These are phyloP conservation scores for Chiloscyllium plagiosum DNA, from an alignment of 2,113 vertebrate species.

Conservation along the genomic window DNA sequence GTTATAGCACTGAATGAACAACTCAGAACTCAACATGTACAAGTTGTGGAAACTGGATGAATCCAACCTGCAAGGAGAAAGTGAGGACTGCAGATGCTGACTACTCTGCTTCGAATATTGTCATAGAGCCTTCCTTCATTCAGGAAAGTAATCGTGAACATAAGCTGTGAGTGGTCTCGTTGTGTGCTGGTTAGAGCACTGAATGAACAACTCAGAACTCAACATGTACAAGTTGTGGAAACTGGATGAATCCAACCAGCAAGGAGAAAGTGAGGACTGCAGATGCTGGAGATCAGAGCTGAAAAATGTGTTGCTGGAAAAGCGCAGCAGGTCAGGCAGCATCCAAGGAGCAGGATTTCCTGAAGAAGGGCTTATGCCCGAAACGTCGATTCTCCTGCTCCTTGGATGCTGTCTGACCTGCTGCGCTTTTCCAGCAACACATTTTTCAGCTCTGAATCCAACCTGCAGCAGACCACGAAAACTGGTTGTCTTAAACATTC, in stretches of 20 bases:
- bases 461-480: neutral
- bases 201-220: neutral
- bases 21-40: neutral
- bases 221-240: neutral
- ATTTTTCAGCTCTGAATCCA: neutral
- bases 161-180: neutral
- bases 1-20: neutral
- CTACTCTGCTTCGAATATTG: neutral
- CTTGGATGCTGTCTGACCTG: too few species aligned
- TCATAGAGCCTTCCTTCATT: neutral
- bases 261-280: too few species aligned
- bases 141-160: neutral
- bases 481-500: neutral
- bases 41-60: neutral
- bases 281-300: too few species aligned
- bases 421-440: too few species aligned
- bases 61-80: neutral
- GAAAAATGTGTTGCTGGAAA: too few species aligned
- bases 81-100: too few species aligned
- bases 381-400: too few species aligned
- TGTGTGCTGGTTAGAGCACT: neutral
- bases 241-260: neutral
- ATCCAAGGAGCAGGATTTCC: too few species aligned
- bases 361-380: too few species aligned
- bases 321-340: too few species aligned